Conservation (phyloP, 2,113 vertebrate species). For the Prunella fulvescens region DNA sequence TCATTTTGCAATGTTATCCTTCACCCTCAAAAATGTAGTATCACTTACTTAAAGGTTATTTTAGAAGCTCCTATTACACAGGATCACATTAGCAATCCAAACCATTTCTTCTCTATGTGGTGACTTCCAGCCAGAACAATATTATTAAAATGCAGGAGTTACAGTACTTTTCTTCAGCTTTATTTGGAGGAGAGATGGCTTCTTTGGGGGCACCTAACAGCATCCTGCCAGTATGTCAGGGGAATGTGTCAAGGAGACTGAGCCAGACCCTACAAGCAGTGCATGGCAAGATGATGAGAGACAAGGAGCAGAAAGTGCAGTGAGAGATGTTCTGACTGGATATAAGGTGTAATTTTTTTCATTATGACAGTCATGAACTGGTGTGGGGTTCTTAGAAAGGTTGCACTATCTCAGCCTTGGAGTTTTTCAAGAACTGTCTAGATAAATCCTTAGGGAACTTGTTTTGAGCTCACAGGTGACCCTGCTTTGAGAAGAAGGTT, state of each 20-base stretch:
- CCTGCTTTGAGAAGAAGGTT: background rate
- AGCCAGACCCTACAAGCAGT: background rate
- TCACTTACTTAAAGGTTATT: conserved; percentile 43
- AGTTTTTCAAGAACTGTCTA: background rate
- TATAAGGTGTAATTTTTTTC: background rate
- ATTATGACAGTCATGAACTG: background rate
- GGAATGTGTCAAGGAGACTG: background rate
- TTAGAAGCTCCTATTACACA: background rate
- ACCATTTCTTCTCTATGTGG: background rate
- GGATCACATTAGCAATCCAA: conserved; percentile 19
- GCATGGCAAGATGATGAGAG: background rate
- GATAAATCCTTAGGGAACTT: background rate
- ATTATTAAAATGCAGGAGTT: conserved; percentile 32
- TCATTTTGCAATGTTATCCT: conserved; percentile 23
- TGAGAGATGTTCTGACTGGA: background rate
- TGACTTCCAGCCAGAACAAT: background rate
- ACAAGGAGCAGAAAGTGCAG: background rate
- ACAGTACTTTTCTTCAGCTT: background rate
- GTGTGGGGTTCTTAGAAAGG: background rate
- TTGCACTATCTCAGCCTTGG: background rate
- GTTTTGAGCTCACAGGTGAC: background rate
- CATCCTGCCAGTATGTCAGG: background rate
- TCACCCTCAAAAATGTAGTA: background rate
- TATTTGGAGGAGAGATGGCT: background rate
- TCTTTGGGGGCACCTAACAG: background rate